Evolutionary conservation across 37 sponge, comb jelly and placozoan species (phyloP).

Genomic region (Oopsacas minuta): DNA sequence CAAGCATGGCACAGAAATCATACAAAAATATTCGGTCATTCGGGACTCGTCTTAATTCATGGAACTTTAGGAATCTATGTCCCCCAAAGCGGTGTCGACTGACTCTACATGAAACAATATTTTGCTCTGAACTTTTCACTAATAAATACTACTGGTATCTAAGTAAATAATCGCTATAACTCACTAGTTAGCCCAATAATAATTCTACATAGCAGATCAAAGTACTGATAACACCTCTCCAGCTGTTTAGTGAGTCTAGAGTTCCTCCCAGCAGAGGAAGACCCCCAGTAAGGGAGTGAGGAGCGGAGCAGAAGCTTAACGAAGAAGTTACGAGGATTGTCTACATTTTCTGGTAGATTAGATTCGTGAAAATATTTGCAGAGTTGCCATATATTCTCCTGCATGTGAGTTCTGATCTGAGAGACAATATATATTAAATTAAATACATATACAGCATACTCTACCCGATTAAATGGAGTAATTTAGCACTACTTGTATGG

Average conservation of each 20-base stretch:
- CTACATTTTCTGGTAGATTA: neutral
- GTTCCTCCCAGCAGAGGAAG: neutral
- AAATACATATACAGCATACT: neutral
- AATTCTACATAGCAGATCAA: conserved; percentile 33
- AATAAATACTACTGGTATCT: too few relatives aligned
- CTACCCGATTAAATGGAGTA: too few relatives aligned
- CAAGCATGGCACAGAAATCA: too few relatives aligned
- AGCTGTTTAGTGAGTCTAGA: conserved; percentile 8
- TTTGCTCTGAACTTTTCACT: too few relatives aligned
- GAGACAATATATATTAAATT: neutral
- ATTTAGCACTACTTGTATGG: too few relatives aligned
- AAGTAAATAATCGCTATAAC: too few relatives aligned
- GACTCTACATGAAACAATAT: too few relatives aligned
- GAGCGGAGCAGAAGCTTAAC: conserved; percentile 36
- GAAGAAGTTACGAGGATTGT: conserved; percentile 55
- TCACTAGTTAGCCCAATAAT: conserved; percentile 26
- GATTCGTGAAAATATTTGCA: neutral
- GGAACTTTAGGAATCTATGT: too few relatives aligned
- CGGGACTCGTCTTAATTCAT: too few relatives aligned
- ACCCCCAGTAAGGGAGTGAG: conserved; percentile 28
- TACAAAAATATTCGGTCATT: too few relatives aligned
- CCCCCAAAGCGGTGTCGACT: too few relatives aligned
- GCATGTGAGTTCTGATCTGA: conserved; percentile 10
- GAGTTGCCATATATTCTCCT: conserved; percentile 15
- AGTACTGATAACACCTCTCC: conserved; percentile 48